Evolutionary conservation across 1,140 invertebrate genomes (phyloP), one percentile per base, ranked within the genome.

Genomic region (Plutomurus gul): DNA sequence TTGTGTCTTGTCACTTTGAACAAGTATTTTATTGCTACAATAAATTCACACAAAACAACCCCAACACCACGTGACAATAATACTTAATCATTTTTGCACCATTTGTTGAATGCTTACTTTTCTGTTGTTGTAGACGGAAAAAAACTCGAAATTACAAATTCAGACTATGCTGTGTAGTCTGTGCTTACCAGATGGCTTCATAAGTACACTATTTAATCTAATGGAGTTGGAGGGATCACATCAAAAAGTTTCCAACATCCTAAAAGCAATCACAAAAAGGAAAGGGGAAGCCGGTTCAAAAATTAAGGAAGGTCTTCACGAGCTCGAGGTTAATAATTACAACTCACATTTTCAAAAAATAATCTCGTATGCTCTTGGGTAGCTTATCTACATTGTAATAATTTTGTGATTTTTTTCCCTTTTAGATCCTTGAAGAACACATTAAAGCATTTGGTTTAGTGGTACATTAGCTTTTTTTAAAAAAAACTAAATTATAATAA

Each of bases 211-310:
- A 4, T 90, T 92, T 49, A 91, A 89, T 77, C 88, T 95, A 25
- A 88, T 95, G 81, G 91, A 94, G 79, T 89, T 90, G 0, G 93
- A 95, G 83, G 92, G 90, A 37, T 84, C 90, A 1, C 87, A 93
- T 1, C 86, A 87, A 0, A 92, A 93, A 82, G 88, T 93, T 33
- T 86, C 88, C 1, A 91, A 90, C 74, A 84, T 90, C 43, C 72
- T 83, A 13, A 81, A 77, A 40, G 87, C 88, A 1, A 88, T 93
- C 37, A 89, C 89, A 7, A 90, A 91, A 51, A 90, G 91, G 83
- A 86, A 86, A 70, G 89, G 89, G 4, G 91, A 92, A 84, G 90
- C 90, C 20, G 89, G 89, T 13, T 87, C 87, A 13, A 85, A 92
- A 5, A 91, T 92, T 4, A 92, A 92, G 60, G 88, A 91, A 83